Conservation (phyloP, 2,797 vertebrate genomes). For the Peromyscus nudipes region DNA sequence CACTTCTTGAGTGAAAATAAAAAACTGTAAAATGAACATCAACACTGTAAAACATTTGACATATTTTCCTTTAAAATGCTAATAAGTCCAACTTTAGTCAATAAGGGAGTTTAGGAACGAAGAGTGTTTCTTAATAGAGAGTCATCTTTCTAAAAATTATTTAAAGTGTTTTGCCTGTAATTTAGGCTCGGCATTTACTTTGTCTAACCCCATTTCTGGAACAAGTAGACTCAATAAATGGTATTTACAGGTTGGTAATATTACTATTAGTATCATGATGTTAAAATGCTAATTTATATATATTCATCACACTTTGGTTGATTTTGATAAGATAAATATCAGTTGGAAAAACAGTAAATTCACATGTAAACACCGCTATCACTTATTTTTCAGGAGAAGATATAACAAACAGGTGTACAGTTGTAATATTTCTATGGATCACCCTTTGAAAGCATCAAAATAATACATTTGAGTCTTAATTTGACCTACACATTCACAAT, state of each 20-base stretch:
- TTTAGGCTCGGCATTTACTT: background rate
- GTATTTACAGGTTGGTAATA: background rate
- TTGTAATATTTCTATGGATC: background rate
- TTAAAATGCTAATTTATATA: background rate
- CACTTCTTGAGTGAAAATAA: background rate
- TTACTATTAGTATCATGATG: background rate
- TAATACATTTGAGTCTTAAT: background rate
- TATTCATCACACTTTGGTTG: background rate
- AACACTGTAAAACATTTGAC: background rate
- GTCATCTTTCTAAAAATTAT: background rate
- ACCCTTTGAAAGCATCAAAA: background rate
- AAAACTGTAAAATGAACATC: background rate
- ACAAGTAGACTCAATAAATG: background rate
- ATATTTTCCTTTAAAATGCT: background rate
- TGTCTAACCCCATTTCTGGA: background rate
- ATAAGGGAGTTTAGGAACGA: background rate
- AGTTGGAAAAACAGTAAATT: background rate
- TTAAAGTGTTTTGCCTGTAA: background rate
- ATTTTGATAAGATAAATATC: background rate
- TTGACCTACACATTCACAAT: background rate
- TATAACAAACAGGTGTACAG: background rate
- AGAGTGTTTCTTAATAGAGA: background rate
- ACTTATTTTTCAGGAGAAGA: background rate
- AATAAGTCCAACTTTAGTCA: background rate
- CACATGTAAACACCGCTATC: background rate